Evolutionary conservation across 2,888 invertebrate species (phyloP), one percentile per base, ranked within the genome.

Genomic region (Drosophila prostipennis): DNA sequence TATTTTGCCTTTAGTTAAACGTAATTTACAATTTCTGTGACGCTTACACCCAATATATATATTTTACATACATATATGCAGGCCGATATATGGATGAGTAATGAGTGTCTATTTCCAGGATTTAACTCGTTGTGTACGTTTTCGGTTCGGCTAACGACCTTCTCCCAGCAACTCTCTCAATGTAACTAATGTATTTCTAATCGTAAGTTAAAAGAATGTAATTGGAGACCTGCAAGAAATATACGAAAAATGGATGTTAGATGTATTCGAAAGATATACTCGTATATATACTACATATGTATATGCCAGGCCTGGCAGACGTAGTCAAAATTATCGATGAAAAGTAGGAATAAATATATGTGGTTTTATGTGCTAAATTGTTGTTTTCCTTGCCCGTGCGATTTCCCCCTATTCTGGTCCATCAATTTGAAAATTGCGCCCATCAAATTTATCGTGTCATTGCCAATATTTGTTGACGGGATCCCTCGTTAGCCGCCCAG

Each of bases 1-100:
- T 79, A 82, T 82, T 80, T 77, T 45, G 54, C 61, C 68, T 67
- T 82, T 82, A 78, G 74, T 80, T 74, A 67, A 67, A 48, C 6
- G 26, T 74, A 74, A 60, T 67, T 37, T 69, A 73, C 43, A 68
- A 32, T 37, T 69, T 61, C 56, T 78, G 68, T 63, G 56, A 71
- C 65, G 67, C 71, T 68, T 71, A 63, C 29, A 54, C 46, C 26
- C 40, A 14, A 54, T 55, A 29, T 48, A 65, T 26, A 54, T 32
- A 55, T 32, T 48, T 60, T 43, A 51, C 49, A 36, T 48, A 46
- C 7, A 49, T 68, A 46, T 39, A 37, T 63, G 32, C 59, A 43
- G 48, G 58, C n/a, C 36, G 19, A 48, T 34, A 48, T 48, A 48
- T 48, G 16, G 14, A 26, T 26, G 26, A 26, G 4, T 10, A 10